phyloP scores from a whole-genome alignment of 1,140 invertebrate genomes.

The Micrasema longulum region DNA sequence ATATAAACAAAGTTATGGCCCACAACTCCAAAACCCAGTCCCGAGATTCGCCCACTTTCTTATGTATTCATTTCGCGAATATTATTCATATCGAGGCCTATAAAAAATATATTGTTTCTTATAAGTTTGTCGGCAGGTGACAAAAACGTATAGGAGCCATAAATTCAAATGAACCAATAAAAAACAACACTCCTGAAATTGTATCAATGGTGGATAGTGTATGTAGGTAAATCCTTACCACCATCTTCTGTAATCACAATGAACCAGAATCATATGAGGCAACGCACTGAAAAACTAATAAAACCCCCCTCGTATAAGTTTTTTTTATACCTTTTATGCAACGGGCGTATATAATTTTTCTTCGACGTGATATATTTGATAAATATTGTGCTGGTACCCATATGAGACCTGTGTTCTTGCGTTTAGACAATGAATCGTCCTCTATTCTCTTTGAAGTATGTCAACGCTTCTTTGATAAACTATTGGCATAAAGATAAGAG shows the following conservation, averaged over 20 bases:
- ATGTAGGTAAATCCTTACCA: neutral
- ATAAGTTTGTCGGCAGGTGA: slow-evolving; percentile 41
- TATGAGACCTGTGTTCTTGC: slow-evolving; percentile 33
- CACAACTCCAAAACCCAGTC: neutral
- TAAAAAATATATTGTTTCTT: slow-evolving; percentile 43
- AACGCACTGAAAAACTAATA: slow-evolving; percentile 46
- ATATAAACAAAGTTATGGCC: slow-evolving; percentile 32
- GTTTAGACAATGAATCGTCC: slow-evolving; percentile 23
- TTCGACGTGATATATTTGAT: slow-evolving; percentile 54
- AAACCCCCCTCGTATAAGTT: slow-evolving; percentile 46
- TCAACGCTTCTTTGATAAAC: slow-evolving; percentile 33
- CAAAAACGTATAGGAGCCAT: slow-evolving; percentile 30
- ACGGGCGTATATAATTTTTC: slow-evolving; percentile 55
- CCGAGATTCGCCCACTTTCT: neutral
- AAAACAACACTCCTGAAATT: slow-evolving; percentile 35
- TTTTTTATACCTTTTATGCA: slow-evolving; percentile 54
- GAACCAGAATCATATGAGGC: slow-evolving; percentile 41
- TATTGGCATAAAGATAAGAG: neutral
- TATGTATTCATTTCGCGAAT: slow-evolving; percentile 12
- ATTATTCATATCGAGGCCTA: slow-evolving; percentile 34
- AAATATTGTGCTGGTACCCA: slow-evolving; percentile 52
- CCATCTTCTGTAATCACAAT: slow-evolving; percentile 51
- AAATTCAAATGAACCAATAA: slow-evolving; percentile 49
- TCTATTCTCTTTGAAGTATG: neutral
- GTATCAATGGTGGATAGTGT: neutral